These are phyloP conservation scores for Hymenopus coronatus DNA, from an alignment of 2,888 invertebrate genomes.

Conservation along the genomic window DNA sequence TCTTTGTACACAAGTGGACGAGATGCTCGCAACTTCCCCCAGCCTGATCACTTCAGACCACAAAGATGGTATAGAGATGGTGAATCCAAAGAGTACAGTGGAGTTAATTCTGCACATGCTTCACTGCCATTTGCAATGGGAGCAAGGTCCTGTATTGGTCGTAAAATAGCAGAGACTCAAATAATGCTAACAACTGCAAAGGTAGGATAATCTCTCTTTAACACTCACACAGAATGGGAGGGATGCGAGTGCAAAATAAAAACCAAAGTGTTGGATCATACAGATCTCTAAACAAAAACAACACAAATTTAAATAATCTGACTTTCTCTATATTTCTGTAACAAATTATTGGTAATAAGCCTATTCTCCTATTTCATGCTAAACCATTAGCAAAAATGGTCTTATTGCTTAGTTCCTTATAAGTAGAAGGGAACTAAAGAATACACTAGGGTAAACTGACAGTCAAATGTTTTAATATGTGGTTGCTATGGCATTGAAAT, in stretches of 20 bases:
- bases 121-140: slow-evolving; percentile 82
- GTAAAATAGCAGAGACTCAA: slow-evolving; percentile 75
- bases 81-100: slow-evolving; percentile 47
- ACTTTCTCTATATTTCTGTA: too few species aligned
- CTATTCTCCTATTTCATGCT: too few species aligned
- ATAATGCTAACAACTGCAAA: slow-evolving; percentile 64
- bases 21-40: slow-evolving; percentile 64
- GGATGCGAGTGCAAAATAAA: neutral
- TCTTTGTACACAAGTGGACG: slow-evolving; percentile 84
- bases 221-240: neutral
- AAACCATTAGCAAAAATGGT: too few species aligned
- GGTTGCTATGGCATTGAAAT: too few species aligned
- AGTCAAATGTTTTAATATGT: too few species aligned
- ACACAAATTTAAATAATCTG: too few species aligned
- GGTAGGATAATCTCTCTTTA: slow-evolving; percentile 48
- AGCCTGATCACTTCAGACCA: slow-evolving; percentile 67
- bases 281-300: too few species aligned
- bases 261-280: too few species aligned
- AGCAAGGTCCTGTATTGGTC: slow-evolving; percentile 77
- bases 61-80: slow-evolving; percentile 67
- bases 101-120: slow-evolving; percentile 60
- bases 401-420: too few species aligned
- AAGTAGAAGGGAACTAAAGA: too few species aligned
- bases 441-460: too few species aligned
- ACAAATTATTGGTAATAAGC: too few species aligned